phyloP scores from a whole-genome alignment of 2,113 vertebrate genomes.

The Pomatorhinus ruficollis region DNA sequence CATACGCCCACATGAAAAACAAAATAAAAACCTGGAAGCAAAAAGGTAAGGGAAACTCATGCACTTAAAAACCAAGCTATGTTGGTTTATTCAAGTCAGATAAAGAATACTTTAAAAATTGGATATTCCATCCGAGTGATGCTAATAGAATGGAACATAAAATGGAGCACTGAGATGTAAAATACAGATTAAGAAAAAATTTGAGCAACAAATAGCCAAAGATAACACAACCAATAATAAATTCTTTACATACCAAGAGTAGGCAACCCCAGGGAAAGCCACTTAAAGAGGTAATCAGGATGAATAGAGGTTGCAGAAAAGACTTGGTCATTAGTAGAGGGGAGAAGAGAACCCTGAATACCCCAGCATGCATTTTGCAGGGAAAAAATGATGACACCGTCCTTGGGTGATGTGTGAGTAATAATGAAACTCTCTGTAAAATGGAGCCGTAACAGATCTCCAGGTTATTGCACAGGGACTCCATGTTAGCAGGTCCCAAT shows the following conservation, averaged over 20 bases:
- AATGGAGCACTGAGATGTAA: constrained; percentile 46
- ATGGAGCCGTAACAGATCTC: neutral
- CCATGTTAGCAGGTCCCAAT: neutral
- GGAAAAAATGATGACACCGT: neutral
- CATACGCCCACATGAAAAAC: constrained; percentile 31
- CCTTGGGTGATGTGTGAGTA: constrained; percentile 6
- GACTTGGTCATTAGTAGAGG: constrained; percentile 29
- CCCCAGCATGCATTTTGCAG: neutral
- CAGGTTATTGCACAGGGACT: neutral
- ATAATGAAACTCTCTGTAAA: neutral
- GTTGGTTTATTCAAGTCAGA: constrained; percentile 36
- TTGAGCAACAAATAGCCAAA: constrained; percentile 51
- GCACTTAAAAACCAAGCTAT: constrained; percentile 1
- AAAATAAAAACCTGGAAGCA: constrained; percentile 61
- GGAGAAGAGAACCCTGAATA: constrained; percentile 1
- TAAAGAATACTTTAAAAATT: constrained; percentile 52
- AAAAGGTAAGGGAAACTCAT: constrained; percentile 15
- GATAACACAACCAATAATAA: constrained; percentile 63
- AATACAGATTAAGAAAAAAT: constrained; percentile 55
- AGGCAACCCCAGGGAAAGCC: constrained; percentile 38
- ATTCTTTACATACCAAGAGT: constrained; percentile 35
- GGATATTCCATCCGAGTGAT: constrained; percentile 40
- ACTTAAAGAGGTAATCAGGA: constrained; percentile 56
- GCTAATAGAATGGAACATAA: constrained; percentile 55
- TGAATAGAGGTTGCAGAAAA: constrained; percentile 17